Evolutionary conservation across 2,113 vertebrate genomes (phyloP).

Genomic region (Lutjanus erythropterus): DNA sequence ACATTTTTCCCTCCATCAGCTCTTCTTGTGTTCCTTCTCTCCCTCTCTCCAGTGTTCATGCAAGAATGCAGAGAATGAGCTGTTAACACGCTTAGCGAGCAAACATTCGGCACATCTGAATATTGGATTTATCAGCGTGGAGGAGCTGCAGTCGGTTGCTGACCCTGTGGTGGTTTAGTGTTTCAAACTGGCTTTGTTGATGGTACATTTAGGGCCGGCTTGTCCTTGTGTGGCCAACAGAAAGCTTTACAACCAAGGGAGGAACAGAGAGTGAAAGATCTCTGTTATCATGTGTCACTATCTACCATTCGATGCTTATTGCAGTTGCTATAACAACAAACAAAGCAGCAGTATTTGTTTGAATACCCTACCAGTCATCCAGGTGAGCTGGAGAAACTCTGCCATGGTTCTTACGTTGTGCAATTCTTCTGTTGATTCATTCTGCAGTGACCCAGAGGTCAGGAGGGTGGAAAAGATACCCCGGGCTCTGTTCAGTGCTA

Average conservation of each 20-base stretch:
- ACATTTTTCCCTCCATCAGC: neutral
- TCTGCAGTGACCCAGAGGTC: conserved; percentile 33
- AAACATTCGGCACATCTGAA: conserved; percentile 41
- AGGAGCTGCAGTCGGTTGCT: conserved; percentile 25
- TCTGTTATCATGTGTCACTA: conserved; percentile 29
- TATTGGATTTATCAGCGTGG: conserved; percentile 24
- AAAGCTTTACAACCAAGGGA: conserved; percentile 38
- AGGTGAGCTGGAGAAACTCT: conserved; percentile 40
- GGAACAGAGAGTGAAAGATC: conserved; percentile 27
- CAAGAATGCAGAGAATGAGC: conserved; percentile 61
- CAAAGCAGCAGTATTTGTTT: conserved; percentile 66
- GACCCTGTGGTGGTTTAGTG: conserved; percentile 39
- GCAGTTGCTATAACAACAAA: conserved; percentile 69
- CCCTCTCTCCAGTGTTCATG: neutral
- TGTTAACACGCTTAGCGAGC: conserved; percentile 34
- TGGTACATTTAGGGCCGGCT: conserved; percentile 28
- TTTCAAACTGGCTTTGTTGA: conserved; percentile 67
- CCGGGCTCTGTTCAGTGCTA: neutral
- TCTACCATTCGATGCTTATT: conserved; percentile 21
- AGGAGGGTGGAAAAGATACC: neutral
- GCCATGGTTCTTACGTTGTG: conserved; percentile 10
- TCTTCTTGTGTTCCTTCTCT: neutral
- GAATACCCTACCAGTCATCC: conserved; percentile 26
- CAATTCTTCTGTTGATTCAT: conserved; percentile 20
- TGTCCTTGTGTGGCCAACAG: conserved; percentile 27